Percentiles rank a stretch among this genome's conserved stretches.
Evolutionary conservation across 2,113 vertebrate genomes (phyloP).

Genomic region (Chroicocephalus ridibundus): DNA sequence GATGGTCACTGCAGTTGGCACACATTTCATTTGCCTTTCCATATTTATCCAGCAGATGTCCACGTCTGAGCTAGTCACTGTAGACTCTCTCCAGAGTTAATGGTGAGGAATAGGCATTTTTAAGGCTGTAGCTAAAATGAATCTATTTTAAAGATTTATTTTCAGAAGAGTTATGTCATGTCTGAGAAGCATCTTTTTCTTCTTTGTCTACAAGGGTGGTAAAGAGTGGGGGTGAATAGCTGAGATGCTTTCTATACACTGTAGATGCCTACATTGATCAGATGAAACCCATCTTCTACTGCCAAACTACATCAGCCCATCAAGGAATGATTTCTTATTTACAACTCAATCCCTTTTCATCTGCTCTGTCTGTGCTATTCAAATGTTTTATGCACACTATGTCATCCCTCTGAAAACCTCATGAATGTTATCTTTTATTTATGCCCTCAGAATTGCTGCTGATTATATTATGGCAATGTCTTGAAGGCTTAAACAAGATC

Average conservation of each 20-base stretch:
- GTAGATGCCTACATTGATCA: slow-evolving; percentile 30
- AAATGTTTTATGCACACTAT: slow-evolving; percentile 48
- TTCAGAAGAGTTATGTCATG: background rate
- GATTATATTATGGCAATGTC: slow-evolving; percentile 49
- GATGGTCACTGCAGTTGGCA: background rate
- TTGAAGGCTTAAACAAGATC: slow-evolving; percentile 40
- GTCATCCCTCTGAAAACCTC: slow-evolving; percentile 46
- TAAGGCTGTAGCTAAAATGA: background rate
- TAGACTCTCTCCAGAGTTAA: background rate
- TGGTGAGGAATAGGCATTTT: background rate
- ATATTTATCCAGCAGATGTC: background rate
- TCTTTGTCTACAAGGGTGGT: background rate
- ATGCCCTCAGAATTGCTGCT: slow-evolving; percentile 46
- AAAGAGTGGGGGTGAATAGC: background rate
- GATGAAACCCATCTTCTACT: slow-evolving; percentile 34
- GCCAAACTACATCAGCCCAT: slow-evolving; percentile 45
- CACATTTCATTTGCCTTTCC: background rate
- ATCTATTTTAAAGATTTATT: background rate
- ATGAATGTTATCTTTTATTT: slow-evolving; percentile 63
- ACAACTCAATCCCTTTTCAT: slow-evolving; percentile 48
- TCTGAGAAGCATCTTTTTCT: background rate
- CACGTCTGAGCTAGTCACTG: background rate
- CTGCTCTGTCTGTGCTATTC: slow-evolving; percentile 41
- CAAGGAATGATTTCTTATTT: slow-evolving; percentile 52
- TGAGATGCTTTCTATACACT: background rate